These are phyloP conservation scores for Pomacea canaliculata DNA, from an alignment of 2,888 invertebrate genomes.

Conservation along the genomic window DNA sequence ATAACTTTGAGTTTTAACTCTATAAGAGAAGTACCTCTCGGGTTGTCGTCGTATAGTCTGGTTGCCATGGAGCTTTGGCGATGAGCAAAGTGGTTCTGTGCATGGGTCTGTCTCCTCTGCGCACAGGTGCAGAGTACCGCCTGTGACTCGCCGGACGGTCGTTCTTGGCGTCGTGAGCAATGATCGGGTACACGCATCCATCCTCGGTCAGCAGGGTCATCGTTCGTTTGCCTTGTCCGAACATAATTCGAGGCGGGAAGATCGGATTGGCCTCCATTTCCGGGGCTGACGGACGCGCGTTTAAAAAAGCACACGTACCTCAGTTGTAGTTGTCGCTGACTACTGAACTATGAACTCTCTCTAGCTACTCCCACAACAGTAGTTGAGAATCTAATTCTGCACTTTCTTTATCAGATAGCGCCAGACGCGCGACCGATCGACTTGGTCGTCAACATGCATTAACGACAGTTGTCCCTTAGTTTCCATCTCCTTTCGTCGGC, in stretches of 20 bases:
- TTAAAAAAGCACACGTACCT: not conserved
- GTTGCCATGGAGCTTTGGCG: slow-evolving; percentile 52
- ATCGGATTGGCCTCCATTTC: slow-evolving; percentile 24
- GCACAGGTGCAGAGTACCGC: slow-evolving; percentile 43
- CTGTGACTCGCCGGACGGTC: slow-evolving; percentile 46
- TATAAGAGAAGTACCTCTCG: slow-evolving; percentile 47
- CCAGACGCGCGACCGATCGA: no score
- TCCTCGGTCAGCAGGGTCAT: slow-evolving; percentile 54
- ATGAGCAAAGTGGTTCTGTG: slow-evolving; percentile 55
- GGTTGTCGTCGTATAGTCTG: slow-evolving; percentile 52
- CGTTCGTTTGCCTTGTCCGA: slow-evolving; percentile 56
- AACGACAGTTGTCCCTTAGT: no score
- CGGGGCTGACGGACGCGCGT: not conserved
- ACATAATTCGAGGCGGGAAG: slow-evolving; percentile 28
- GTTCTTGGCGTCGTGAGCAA: slow-evolving; percentile 47
- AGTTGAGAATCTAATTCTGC: no score
- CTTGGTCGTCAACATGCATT: no score
- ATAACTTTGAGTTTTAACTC: no score
- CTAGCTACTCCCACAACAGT: no score
- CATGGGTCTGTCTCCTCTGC: slow-evolving; percentile 57
- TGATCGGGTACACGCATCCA: slow-evolving; percentile 55
- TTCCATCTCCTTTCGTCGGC: no score
- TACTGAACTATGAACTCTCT: not conserved
- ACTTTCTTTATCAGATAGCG: no score
- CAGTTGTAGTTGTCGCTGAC: not conserved